Evolutionary conservation across 1,140 invertebrate species (phyloP).

Genomic region (Macrosteles quadrilineatus): DNA sequence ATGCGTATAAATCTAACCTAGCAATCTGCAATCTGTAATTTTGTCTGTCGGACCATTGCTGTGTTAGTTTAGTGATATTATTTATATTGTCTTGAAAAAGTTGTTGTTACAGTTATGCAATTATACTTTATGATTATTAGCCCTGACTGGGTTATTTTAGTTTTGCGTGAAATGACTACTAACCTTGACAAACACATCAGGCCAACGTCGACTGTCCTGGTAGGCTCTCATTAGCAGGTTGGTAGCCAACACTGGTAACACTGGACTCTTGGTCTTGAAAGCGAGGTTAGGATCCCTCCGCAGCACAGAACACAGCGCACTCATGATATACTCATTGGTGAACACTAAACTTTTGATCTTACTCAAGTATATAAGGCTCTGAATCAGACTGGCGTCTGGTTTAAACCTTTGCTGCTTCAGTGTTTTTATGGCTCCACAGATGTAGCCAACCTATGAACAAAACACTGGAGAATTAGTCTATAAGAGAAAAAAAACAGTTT

Average conservation of each 20-base stretch:
- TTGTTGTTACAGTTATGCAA: too few species aligned
- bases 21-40: too few species aligned
- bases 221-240: conserved; percentile 84
- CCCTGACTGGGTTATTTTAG: too few species aligned
- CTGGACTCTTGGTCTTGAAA: conserved; percentile 76
- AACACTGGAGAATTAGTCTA: too few species aligned
- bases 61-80: too few species aligned
- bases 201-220: conserved; percentile 75
- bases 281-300: conserved; percentile 69
- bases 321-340: conserved; percentile 74
- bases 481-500: conserved; percentile 34
- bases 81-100: too few species aligned
- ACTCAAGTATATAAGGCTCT: conserved; percentile 77
- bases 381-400: conserved; percentile 75
- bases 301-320: conserved; percentile 80
- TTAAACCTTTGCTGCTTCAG: conserved; percentile 71
- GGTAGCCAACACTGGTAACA: conserved; percentile 81
- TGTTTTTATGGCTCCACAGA: conserved; percentile 64
- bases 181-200: conserved; percentile 75
- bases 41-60: too few species aligned
- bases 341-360: conserved; percentile 80
- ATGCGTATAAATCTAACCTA: too few species aligned
- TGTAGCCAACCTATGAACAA: conserved; percentile 49
- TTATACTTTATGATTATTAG: too few species aligned
- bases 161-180: too few species aligned